Base-by-base conservation (phyloP, 2,888 invertebrate genomes). In the Diloba caeruleocephala region DNA sequence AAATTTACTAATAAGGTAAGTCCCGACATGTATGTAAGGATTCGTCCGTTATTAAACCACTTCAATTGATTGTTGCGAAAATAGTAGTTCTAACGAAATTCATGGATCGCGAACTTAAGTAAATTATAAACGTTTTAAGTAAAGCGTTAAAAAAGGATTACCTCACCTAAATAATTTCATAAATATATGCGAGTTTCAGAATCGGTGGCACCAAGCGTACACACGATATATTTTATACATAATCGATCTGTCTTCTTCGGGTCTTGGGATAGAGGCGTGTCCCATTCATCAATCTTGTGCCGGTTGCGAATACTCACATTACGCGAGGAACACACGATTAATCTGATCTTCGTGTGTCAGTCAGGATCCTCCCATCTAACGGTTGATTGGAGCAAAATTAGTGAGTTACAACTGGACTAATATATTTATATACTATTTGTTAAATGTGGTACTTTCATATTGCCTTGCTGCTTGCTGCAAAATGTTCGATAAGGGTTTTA, bases 291-390 rank as follows among this genome's bases (percentile, higher is more conserved):
- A 72, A 72, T 72, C 72, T 72, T 71, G 53, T 52, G 55, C 52
- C 51, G 50, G 61, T 61, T 61, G 49, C 60, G 62, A 68, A 54
- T 61, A 44, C 64, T 70, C 67, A 54, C 67, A 70, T 72, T 72
- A 72, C 72, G 70, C 37, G 60, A 48, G 56, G 50, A 70, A 56
- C 67, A 64, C 53, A 64, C 72, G 72, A 72, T 72, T 72, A 72
- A 72, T 72, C 72, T 72, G 67, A 72, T 70, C 70, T 51, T 52
- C 66, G 59, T 50, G 48, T 68, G 66, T 63, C 72, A 65, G 62
- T 59, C 32, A 52, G 28, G 56, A 52, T 48, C 52, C 42, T 51
- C 54, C 50, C 38, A 13, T 31, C 28, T 36, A 38, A 12, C 12
- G 39, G 53, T 62, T 60, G 45, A 61, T 61, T 61, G 36, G 21